Evolutionary conservation across 1,140 invertebrate genomes (phyloP).

Genomic region (Sitobion miscanthi): DNA sequence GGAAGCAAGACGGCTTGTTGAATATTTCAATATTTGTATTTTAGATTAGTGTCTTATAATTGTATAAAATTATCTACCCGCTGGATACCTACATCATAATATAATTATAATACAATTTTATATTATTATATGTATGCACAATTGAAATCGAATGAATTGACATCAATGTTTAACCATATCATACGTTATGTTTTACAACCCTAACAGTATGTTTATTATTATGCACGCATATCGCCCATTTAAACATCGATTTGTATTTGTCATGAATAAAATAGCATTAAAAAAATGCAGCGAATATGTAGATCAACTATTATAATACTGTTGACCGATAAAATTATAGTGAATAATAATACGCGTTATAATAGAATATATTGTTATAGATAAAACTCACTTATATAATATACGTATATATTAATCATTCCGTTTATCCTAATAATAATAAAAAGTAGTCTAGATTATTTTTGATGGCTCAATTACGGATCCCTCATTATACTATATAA

Average conservation of each 20-base stretch:
- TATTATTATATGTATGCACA: not conserved
- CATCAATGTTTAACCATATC: not conserved
- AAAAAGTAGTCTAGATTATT: conserved; percentile 23
- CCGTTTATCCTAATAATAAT: not conserved
- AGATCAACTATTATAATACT: not conserved
- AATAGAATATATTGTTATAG: not conserved
- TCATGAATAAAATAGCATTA: not conserved
- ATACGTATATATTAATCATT: not conserved
- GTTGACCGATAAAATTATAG: not conserved
- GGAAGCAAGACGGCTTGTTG: not conserved
- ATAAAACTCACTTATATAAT: not conserved
- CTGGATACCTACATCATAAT: not conserved
- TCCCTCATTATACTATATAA: conserved; percentile 35
- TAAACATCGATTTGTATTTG: not conserved
- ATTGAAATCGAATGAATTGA: not conserved
- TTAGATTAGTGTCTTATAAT: not conserved
- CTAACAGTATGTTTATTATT: not conserved
- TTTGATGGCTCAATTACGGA: conserved; percentile 43
- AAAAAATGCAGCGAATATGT: not conserved
- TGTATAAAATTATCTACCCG: not conserved
- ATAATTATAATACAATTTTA: not conserved
- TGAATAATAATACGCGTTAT: not conserved
- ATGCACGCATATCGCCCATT: not conserved
- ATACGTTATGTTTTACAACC: not conserved
- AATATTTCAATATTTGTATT: conserved; percentile 13